Conservation (phyloP, 2,113 vertebrate species). For the Todiramphus saurophagus region DNA sequence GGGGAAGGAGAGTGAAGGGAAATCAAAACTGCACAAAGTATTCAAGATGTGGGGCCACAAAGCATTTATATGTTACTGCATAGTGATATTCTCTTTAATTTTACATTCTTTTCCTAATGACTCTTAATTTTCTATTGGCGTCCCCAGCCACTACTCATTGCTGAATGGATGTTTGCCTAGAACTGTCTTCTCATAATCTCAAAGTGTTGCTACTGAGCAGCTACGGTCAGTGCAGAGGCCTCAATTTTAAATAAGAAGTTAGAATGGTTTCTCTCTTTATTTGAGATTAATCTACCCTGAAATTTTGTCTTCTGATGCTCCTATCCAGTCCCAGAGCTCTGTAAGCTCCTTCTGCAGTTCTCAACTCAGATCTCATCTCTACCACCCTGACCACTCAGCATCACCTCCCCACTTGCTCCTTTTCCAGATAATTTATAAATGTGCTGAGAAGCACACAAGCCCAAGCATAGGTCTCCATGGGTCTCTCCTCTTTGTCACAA, state of each 20-base stretch:
- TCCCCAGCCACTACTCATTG: not conserved
- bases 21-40: not conserved
- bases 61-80: not conserved
- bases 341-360: not conserved
- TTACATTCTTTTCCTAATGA: not conserved
- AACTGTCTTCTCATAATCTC: not conserved
- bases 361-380: not conserved
- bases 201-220: not conserved
- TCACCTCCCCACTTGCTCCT: not conserved
- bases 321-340: not conserved
- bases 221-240: not conserved
- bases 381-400: not conserved
- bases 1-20: not conserved
- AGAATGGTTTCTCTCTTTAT: not conserved
- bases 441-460: not conserved
- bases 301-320: not conserved
- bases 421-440: not conserved
- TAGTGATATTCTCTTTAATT: not conserved
- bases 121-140: not conserved
- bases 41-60: not conserved
- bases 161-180: not conserved
- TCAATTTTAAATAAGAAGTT: not conserved
- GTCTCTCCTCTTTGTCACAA: not conserved
- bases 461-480: not conserved
- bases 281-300: not conserved